These are phyloP conservation scores for Drosophila gaucha DNA, from an alignment of 2,888 invertebrate species.

Conservation along the genomic window DNA sequence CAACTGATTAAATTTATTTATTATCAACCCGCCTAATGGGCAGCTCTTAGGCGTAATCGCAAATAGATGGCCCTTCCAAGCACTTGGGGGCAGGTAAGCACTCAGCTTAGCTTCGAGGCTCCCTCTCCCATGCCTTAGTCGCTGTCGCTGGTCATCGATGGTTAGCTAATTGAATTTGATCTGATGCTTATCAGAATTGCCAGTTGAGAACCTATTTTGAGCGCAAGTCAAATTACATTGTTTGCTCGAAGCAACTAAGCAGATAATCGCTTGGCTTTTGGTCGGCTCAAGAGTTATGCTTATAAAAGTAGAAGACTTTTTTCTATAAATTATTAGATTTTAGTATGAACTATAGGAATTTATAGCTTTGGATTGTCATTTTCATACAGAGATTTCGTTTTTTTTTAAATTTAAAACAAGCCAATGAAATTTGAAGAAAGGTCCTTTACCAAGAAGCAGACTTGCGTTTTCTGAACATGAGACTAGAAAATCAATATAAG, in stretches of 20 bases:
- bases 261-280: background rate
- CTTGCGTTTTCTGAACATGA: no score
- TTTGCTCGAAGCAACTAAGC: background rate
- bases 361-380: no score
- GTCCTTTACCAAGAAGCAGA: no score
- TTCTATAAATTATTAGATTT: background rate
- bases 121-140: background rate
- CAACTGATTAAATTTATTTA: conserved; percentile 65
- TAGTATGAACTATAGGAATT: background rate
- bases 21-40: conserved; percentile 40
- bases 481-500: no score
- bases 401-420: no score
- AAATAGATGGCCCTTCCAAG: conserved; percentile 19
- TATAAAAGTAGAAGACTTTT: no score
- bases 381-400: no score
- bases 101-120: background rate
- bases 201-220: conserved; percentile 3
- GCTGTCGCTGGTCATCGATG: conserved; percentile 16
- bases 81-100: conserved; percentile 8
- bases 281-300: background rate
- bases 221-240: background rate
- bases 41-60: conserved; percentile 39
- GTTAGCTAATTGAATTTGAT: conserved; percentile 51
- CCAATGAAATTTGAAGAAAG: no score
- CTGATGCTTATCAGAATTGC: conserved; percentile 41